phyloP scores from a whole-genome alignment of 2,888 invertebrate species.

The Dione juno region DNA sequence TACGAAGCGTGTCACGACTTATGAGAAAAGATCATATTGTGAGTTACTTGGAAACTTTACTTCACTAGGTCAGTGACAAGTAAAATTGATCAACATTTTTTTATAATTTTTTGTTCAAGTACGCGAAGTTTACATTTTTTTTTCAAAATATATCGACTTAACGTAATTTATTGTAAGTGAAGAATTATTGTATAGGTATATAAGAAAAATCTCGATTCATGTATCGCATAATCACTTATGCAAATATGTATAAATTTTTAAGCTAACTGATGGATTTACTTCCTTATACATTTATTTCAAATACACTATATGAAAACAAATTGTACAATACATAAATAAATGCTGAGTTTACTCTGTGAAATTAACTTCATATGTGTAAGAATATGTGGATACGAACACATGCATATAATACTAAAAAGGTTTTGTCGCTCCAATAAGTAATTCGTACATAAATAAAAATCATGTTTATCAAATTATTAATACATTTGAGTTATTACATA shows the following conservation, averaged over 20 bases:
- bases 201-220: no score
- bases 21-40: not conserved
- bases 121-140: not conserved
- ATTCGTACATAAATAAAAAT: slow-evolving; percentile 5
- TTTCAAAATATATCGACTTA: no score
- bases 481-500: not conserved
- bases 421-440: slow-evolving; percentile 11
- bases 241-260: not conserved
- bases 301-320: not conserved
- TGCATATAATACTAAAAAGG: not conserved
- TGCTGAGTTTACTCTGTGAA: not conserved
- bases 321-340: not conserved
- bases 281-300: not conserved
- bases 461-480: not conserved
- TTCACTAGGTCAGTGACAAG: not conserved
- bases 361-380: not conserved
- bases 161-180: no score
- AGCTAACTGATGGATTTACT: not conserved
- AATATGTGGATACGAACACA: not conserved
- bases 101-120: not conserved
- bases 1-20: not conserved
- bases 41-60: not conserved
- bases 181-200: no score
- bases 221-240: no score
- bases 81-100: not conserved